Evolutionary conservation across 2,888 invertebrate genomes (phyloP), one percentile per base, ranked within the genome.

Genomic region (Caenorhabditis becei): DNA sequence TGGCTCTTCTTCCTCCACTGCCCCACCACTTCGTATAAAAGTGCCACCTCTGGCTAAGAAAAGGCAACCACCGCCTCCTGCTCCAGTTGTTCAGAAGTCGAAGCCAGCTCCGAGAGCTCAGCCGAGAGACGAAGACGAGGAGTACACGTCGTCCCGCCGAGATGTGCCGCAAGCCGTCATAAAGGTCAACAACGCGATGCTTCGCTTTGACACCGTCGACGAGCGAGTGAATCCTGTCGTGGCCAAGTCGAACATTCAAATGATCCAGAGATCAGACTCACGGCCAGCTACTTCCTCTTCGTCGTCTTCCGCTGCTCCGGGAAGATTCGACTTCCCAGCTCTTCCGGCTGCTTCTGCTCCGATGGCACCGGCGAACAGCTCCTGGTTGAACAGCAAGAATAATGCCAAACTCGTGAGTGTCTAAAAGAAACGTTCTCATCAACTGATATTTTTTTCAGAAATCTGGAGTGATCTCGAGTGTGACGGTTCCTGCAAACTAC

Each of bases 231-330:
- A 24, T 18, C 61, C 69, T 0, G 51, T 41, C 11, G 41, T 51
- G 1, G 70, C 75, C 11, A 80, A 80, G 41, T 80, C 80, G 11
- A 80, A 80, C 24, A 71, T 80, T 37, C 80, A 75, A 32, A 63
- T 80, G 65, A 37, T 80, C 4, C 65, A 74, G 23, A 26, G 69
- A 63, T 24, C 51, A 8, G 69, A 78, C 20, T 63, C 70, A 18
- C 58, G 44, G 14, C 26, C 59, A 14, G 14, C 59, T 49, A 10
- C 61, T 0, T 44, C 63, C 4, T 63, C 72, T n/a, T 62, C 74
- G 0, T 41, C 72, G 16, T 59, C 32, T 35, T 71, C 70, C 1
- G 28, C 70, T 5, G 51, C 61, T 26, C 59, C 54, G 5, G 32
- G 49, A 16, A 58, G 41, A 18, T 26, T 54, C 8, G 80, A 80